Percentiles rank a stretch among this genome's conserved stretches.
Evolutionary conservation across 2,113 vertebrate genomes (phyloP).

Genomic region (Ibidorhyncha struthersii): DNA sequence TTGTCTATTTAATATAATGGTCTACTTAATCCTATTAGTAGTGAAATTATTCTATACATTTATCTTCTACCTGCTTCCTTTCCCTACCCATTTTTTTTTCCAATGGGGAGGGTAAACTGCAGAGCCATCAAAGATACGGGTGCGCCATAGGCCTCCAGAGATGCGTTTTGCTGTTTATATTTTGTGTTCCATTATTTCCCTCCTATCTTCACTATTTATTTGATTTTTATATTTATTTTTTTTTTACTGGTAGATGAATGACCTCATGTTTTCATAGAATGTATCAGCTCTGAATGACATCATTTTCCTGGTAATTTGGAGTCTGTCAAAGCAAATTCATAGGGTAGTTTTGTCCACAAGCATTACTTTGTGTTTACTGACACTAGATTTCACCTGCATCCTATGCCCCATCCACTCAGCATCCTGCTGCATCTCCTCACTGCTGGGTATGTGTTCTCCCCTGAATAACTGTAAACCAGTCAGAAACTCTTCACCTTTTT

Average conservation of each 20-base stretch:
- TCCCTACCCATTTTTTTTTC: background rate
- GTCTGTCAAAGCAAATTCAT: background rate
- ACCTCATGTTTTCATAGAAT: background rate
- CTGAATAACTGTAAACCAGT: background rate
- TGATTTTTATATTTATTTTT: background rate
- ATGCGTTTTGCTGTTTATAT: background rate
- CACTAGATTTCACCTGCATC: background rate
- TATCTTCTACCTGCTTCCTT: background rate
- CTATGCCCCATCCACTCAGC: background rate
- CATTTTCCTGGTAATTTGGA: background rate
- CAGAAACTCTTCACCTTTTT: background rate
- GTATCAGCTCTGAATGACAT: background rate
- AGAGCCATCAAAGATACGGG: background rate
- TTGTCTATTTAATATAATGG: background rate
- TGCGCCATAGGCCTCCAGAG: background rate
- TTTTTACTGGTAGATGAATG: background rate
- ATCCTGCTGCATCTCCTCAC: background rate
- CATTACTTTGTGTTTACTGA: background rate
- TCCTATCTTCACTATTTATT: background rate
- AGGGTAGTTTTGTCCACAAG: background rate
- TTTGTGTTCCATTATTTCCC: background rate
- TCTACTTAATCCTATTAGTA: background rate
- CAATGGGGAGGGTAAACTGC: background rate
- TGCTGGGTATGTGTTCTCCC: background rate
- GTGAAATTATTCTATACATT: background rate